Evolutionary conservation across 2,888 invertebrate genomes (phyloP).

Genomic region (Callinectes sapidus): DNA sequence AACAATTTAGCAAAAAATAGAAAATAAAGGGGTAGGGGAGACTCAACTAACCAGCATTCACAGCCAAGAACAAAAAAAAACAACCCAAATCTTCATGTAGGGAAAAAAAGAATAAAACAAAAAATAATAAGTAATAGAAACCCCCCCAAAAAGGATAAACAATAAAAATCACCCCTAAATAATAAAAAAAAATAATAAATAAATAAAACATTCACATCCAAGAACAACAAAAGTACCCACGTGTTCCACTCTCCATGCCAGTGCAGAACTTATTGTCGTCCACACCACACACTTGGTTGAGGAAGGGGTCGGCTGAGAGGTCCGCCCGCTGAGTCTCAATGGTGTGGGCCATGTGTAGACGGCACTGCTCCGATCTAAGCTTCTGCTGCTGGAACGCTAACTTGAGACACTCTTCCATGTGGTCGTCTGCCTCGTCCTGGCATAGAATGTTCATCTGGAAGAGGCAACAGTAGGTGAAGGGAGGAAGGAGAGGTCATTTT

Average conservation of each 20-base stretch:
- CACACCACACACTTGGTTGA: slow-evolving; percentile 90
- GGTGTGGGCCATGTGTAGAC: slow-evolving; percentile 89
- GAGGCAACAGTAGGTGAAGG: not conserved
- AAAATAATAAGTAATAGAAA: too few species aligned
- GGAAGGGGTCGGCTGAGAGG: slow-evolving; percentile 94
- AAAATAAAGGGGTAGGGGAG: too few species aligned
- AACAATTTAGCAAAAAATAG: too few species aligned
- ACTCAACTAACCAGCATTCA: too few species aligned
- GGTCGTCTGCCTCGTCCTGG: slow-evolving; percentile 79
- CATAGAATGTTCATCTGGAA: slow-evolving; percentile 77
- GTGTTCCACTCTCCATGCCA: slow-evolving; percentile 88
- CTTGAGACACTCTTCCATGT: slow-evolving; percentile 94
- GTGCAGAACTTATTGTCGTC: slow-evolving; percentile 80
- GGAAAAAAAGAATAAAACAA: too few species aligned
- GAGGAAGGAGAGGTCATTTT: too few species aligned
- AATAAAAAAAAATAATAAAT: too few species aligned
- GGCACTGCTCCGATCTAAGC: slow-evolving; percentile 74
- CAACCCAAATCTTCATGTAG: too few species aligned
- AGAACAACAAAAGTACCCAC: slow-evolving; percentile 78
- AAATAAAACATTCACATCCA: too few species aligned
- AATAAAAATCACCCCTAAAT: too few species aligned
- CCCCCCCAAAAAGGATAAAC: too few species aligned
- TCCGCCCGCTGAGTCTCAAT: slow-evolving; percentile 91
- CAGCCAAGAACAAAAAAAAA: too few species aligned
- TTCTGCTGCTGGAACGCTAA: slow-evolving; percentile 75